Evolutionary conservation across 2,113 vertebrate species (phyloP), one percentile per base, ranked within the genome.

Genomic region (Benitochromis conjunctus): DNA sequence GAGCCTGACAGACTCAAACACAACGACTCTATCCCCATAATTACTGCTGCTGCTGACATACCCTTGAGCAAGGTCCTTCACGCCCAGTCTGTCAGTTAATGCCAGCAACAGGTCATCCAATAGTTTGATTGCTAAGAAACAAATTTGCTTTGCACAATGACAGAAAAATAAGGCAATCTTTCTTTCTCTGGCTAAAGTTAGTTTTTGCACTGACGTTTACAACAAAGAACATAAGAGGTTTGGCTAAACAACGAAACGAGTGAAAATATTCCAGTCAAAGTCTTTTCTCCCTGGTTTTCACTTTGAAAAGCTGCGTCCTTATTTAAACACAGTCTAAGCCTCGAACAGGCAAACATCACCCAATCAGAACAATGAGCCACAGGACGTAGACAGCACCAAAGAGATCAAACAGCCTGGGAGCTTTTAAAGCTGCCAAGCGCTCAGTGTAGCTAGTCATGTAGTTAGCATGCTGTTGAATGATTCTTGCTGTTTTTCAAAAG

Each of bases 51-150:
- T 82, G 24, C 84, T 91, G 87, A 87, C 64, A 46, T 85, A 24
- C 79, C 82, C 87, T 55, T 48, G 51, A 80, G 90, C 82, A 78
- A 87, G 79, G 79, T 91, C 80, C 53, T 80, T 80, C 41, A 55
- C 13, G 24, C 41, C 18, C 16, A 9, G 18, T 8, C 38, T 43
- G 26, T 79, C 79, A 21, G 13, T 74, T 21, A 77, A 46, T 31
- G n/a, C 12, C n/a, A 79, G 31, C 9, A 7, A 51, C 41, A 46
- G 69, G n/a, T 31, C 46, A 9, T 43, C 12, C 51, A 19, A 3
- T n/a, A 41, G 71, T 31, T 76, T 53, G 5, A 26, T 76, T 18
- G 10, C 43, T 31, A 51, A 31, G 46, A 34, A 38, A 16, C 31
- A 2, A 18, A 55, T 79, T 38, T 11, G 76, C 77, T 55, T 74